These are phyloP conservation scores for Achlya flavicornis DNA, from an alignment of 2,888 invertebrate species.

Conservation along the genomic window DNA sequence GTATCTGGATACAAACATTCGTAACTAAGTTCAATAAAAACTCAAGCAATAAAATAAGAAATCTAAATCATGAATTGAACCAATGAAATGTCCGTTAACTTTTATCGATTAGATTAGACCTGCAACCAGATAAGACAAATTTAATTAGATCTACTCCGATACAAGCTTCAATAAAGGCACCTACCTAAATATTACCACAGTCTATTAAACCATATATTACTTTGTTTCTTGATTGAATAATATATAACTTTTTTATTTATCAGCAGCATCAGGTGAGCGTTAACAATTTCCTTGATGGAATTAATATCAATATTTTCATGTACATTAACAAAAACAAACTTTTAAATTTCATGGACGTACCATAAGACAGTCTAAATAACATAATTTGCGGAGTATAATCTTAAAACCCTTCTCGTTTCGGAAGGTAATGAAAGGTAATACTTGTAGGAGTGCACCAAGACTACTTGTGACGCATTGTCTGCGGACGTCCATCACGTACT, in stretches of 20 bases:
- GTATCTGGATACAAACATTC: conserved; percentile 33
- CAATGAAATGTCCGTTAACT: conserved; percentile 44
- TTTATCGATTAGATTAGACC: conserved; percentile 41
- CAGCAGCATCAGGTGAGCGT: neutral
- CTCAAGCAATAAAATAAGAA: conserved; percentile 33
- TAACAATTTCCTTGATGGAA: neutral
- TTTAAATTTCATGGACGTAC: neutral
- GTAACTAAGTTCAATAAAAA: conserved; percentile 24
- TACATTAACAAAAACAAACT: neutral
- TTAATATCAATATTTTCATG: neutral
- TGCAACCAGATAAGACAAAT: conserved; percentile 18
- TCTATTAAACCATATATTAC: no score
- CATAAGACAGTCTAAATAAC: neutral
- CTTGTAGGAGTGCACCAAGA: conserved; percentile 51
- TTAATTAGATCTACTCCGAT: neutral
- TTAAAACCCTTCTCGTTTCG: conserved; percentile 29
- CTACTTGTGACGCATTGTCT: conserved; percentile 56
- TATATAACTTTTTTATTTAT: neutral
- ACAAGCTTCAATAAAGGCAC: no score
- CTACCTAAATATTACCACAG: no score
- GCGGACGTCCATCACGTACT: conserved; percentile 54
- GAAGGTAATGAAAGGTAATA: conserved; percentile 36
- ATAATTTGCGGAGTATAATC: neutral
- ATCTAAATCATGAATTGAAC: conserved; percentile 29
- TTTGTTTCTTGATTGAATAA: no score